Conservation (phyloP, 1,140 invertebrate genomes). For the Eubasilissa regina region DNA sequence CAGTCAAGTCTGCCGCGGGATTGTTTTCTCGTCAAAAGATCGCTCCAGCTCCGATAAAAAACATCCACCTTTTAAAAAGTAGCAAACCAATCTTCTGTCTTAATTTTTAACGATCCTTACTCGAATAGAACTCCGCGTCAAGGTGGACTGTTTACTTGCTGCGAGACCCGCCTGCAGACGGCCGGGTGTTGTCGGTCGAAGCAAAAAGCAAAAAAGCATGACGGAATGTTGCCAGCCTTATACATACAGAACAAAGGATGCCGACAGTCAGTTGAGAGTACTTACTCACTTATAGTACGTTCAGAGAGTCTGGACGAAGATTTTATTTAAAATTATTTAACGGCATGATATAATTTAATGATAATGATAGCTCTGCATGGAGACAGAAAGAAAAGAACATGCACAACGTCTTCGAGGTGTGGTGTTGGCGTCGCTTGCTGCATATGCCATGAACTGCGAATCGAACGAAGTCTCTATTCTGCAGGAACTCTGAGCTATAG, state of each 20-base stretch:
- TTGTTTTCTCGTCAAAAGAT: neutral
- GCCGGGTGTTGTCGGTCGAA: conserved; percentile 43
- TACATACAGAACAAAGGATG: conserved; percentile 49
- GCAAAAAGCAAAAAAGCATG: conserved; percentile 61
- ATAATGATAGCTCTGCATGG: no score
- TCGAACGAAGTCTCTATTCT: neutral
- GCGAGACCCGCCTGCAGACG: neutral
- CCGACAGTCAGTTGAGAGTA: conserved; percentile 46
- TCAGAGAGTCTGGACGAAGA: neutral
- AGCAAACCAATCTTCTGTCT: neutral
- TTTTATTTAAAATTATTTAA: neutral
- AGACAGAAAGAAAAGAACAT: no score
- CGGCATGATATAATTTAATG: no score
- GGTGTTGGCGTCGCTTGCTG: no score
- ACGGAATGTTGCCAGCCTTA: conserved; percentile 54
- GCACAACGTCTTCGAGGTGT: no score
- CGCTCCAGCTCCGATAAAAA: neutral
- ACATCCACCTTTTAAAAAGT: neutral
- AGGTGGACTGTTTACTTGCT: neutral
- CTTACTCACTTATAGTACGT: conserved; percentile 18
- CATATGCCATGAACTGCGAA: neutral
- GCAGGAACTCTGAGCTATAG: no score
- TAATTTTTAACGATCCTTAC: neutral
- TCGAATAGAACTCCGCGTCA: neutral
- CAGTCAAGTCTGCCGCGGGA: conserved; percentile 38